phyloP scores from a whole-genome alignment of 92 coral and sea anemone species.

The Diadumene lineata region DNA sequence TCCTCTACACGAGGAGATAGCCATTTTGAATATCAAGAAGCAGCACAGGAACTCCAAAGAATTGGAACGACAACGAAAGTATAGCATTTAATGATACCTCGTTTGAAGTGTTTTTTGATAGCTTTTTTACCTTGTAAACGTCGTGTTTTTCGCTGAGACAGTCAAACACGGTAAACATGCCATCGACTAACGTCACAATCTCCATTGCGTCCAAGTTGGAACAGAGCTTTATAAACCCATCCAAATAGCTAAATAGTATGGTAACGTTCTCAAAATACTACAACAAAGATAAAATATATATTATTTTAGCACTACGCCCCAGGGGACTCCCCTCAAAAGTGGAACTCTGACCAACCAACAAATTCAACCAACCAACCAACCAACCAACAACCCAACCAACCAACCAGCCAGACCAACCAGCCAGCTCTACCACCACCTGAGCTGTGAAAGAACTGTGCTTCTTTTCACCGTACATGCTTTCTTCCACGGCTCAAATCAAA shows the following conservation, averaged over 20 bases:
- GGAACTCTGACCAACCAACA: no score
- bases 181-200: conserved; percentile 63
- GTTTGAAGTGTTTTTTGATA: not conserved
- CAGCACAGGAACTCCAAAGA: not conserved
- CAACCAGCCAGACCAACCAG: no score
- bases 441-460: no score
- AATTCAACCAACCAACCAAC: no score
- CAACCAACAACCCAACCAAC: no score
- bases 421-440: no score
- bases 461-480: no score
- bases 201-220: conserved; percentile 65
- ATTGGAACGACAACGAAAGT: not conserved
- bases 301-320: not conserved
- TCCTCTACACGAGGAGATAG: not conserved
- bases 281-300: not conserved
- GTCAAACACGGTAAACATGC: conserved; percentile 69
- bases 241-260: conserved; percentile 75
- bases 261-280: conserved; percentile 82
- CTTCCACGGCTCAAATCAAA: no score
- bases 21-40: not conserved
- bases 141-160: conserved; percentile 71
- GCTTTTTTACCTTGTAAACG: conserved; percentile 66
- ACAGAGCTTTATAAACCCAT: conserved; percentile 67
- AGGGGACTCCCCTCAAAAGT: no score
- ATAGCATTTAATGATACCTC: not conserved